These are phyloP conservation scores for Micropoecilia bifurca DNA, from an alignment of 2,797 vertebrate genomes.

Conservation along the genomic window DNA sequence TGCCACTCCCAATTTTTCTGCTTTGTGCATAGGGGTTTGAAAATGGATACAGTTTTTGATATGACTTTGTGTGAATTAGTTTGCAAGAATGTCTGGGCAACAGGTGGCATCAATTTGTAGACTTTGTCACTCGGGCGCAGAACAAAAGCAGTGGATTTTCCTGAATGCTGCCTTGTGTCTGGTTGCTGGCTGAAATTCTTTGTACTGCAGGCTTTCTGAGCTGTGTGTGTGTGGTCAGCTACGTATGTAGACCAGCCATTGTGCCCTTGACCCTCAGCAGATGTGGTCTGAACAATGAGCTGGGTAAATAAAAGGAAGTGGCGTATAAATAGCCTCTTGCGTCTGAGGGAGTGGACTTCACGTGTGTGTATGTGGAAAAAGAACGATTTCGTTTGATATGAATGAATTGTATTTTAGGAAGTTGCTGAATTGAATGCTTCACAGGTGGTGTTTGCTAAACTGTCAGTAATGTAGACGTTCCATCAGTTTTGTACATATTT, in stretches of 20 bases:
- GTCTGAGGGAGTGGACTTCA: constrained; percentile 61
- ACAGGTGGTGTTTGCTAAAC: constrained; percentile 50
- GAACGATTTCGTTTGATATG: constrained; percentile 61
- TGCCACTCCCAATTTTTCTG: background rate
- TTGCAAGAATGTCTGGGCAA: constrained; percentile 60
- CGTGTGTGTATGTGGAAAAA: constrained; percentile 33
- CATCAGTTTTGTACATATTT: constrained; percentile 1
- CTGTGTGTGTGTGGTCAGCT: constrained; percentile 63
- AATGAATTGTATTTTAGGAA: constrained; percentile 68
- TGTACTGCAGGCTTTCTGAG: constrained; percentile 11
- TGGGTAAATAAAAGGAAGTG: constrained; percentile 88
- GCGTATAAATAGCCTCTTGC: constrained; percentile 81
- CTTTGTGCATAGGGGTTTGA: constrained; percentile 6
- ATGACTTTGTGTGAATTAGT: background rate
- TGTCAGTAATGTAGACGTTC: constrained; percentile 21
- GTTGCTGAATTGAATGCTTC: constrained; percentile 39
- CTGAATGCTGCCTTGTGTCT: constrained; percentile 56
- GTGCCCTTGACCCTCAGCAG: constrained; percentile 82
- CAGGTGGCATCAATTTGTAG: constrained; percentile 68
- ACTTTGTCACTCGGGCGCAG: constrained; percentile 41
- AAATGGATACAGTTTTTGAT: background rate
- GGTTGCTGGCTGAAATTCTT: constrained; percentile 21
- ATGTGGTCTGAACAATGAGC: constrained; percentile 84
- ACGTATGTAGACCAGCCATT: constrained; percentile 78
- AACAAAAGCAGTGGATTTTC: constrained; percentile 63